Base-by-base conservation (phyloP, 2,888 invertebrate species). In the Amiota mariae region DNA sequence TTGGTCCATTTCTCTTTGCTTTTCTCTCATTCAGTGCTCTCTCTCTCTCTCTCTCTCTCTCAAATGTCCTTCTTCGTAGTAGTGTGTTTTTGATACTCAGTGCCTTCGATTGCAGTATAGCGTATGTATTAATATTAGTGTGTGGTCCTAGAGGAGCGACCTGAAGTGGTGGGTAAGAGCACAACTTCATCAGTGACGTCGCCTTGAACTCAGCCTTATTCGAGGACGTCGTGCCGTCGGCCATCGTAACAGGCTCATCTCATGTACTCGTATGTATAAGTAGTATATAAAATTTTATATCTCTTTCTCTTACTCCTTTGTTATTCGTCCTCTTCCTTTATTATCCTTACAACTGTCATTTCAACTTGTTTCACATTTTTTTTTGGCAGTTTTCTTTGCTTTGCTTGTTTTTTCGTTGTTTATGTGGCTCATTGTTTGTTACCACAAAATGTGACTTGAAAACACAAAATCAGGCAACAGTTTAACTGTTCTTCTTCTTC, bases 161-260 rank as follows among this genome's bases (percentile, higher is more conserved):
- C 3, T 36, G 36, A 36, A 36, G 36, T 8, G n/a, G 54, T 2
- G 54, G 54, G n/a, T 3, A 36, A 36, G 36, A 36, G 24, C 70
- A 75, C 70, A 54, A 74, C 76, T 75, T 74, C 77, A 78, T 72
- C 82, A 71, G 80, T 85, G 86, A 85, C 83, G 85, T 84, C 81
- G 81, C 84, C 84, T 86, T 84, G 84, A 84, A 84, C 84, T 84
- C 84, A 84, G 85, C 84, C 86, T 86, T 84, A 76, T 77, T 78
- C 80, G 84, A 84, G 84, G 84, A 82, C 84, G 46, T 13, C 12
- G 13, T 54, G 54, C 54, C 54, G 36, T 36, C 36, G 36, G 3
- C 36, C 36, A 36, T 36, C 36, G 36, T 36, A 6, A 36, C 36
- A 36, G 36, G 4, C 36, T 36, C 36, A 2, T 36, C 2, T 36